Conservation (phyloP, 1,140 invertebrate genomes). For the Drosophila tsacasi region DNA sequence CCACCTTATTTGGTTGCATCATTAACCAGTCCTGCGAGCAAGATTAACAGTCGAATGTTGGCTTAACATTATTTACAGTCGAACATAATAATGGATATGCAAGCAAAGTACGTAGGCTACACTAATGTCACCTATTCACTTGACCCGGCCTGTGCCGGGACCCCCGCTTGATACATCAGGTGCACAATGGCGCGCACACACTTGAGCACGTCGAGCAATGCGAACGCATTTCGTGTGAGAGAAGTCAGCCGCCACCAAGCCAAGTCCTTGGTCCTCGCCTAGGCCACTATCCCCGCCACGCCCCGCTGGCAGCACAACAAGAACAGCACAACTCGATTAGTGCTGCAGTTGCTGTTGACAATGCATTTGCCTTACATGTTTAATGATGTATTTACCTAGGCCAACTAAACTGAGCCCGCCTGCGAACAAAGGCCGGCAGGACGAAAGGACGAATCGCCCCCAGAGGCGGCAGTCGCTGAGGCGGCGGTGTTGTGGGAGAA, state of each 20-base stretch:
- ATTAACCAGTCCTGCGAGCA: not conserved
- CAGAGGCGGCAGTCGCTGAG: not conserved
- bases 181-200: conserved; percentile 37
- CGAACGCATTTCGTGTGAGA: conserved; percentile 44
- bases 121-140: not conserved
- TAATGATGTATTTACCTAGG: conserved; percentile 81
- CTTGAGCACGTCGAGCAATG: conserved; percentile 53
- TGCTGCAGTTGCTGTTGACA: conserved; percentile 74
- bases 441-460: conserved; percentile 9
- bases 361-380: conserved; percentile 82
- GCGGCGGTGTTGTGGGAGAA: not conserved
- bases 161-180: conserved; percentile 18
- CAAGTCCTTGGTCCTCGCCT: conserved; percentile 27
- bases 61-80: not conserved
- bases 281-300: not conserved
- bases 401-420: conserved; percentile 69
- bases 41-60: not conserved
- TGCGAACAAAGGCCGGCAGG: conserved; percentile 26
- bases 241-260: conserved; percentile 27
- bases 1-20: not conserved
- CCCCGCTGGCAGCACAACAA: conserved; percentile 29
- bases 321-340: conserved; percentile 61
- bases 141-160: conserved; percentile 8
- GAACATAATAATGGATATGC: not conserved
- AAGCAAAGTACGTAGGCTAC: not conserved